Percentiles rank a stretch among this genome's conserved stretches.
These are phyloP conservation scores for Carassius gibelio DNA, from an alignment of 2,113 vertebrate species.

Conservation along the genomic window DNA sequence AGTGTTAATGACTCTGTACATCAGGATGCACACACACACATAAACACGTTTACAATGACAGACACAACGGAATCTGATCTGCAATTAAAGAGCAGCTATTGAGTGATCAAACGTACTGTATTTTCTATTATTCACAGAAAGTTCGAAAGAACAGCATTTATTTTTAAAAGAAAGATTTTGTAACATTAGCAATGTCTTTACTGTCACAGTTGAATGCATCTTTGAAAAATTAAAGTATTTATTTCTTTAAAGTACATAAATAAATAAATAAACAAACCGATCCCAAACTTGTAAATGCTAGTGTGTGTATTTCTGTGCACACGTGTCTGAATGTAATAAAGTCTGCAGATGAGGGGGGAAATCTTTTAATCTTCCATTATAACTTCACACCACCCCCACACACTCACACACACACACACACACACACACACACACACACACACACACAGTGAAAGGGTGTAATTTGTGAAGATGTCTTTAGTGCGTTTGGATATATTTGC, in stretches of 20 bases:
- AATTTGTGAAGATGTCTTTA: slow-evolving; percentile 56
- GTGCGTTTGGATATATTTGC: slow-evolving; percentile 60
- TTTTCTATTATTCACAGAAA: too few species aligned
- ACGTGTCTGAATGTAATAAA: slow-evolving; percentile 73
- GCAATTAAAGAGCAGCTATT: too few species aligned
- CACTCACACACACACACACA: slow-evolving; percentile 19
- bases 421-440: not conserved
- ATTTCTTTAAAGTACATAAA: not conserved
- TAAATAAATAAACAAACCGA: not conserved
- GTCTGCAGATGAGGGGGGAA: slow-evolving; percentile 67
- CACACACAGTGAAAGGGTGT: not conserved
- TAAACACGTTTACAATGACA: not conserved
- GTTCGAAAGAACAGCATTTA: not conserved
- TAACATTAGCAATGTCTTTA: too few species aligned
- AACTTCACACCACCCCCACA: slow-evolving; percentile 7
- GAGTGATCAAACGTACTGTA: too few species aligned
- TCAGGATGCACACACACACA: too few species aligned
- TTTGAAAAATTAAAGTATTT: too few species aligned
- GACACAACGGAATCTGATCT: not conserved
- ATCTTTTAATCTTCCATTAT: slow-evolving; percentile 58
- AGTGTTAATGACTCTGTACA: slow-evolving; percentile 71
- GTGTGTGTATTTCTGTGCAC: slow-evolving; percentile 60
- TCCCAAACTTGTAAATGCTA: not conserved
- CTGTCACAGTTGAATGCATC: too few species aligned
- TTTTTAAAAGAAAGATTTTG: too few species aligned